phyloP scores from a whole-genome alignment of 2,113 vertebrate species.

The Cynoglossus semilaevis region DNA sequence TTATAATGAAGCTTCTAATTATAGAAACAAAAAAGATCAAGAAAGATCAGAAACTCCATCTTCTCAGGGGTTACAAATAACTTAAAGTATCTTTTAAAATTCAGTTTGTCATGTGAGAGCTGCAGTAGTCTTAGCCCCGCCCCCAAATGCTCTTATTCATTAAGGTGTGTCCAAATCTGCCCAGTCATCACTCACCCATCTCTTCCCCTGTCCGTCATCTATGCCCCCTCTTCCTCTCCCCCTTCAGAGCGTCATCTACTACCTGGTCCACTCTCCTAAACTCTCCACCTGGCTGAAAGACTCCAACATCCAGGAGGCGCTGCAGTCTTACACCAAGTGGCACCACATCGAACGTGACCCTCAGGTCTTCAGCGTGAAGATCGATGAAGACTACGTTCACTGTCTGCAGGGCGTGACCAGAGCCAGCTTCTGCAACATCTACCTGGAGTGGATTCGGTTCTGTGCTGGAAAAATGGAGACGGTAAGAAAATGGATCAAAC shows the following conservation, averaged over 20 bases:
- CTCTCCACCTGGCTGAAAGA: conserved; percentile 88
- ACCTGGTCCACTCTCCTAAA: conserved; percentile 88
- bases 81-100: too few species aligned
- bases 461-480: conserved; percentile 85
- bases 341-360: conserved; percentile 95
- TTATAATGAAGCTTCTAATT: too few species aligned
- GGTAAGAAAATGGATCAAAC: conserved; percentile 64
- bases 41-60: too few species aligned
- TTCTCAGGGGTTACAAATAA: too few species aligned
- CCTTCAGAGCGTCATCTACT: conserved; percentile 94
- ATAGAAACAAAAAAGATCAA: too few species aligned
- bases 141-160: too few species aligned
- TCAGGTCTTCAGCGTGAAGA: conserved; percentile 91
- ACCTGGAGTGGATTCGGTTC: conserved; percentile 96
- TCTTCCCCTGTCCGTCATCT: too few species aligned
- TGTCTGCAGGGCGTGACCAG: conserved; percentile 95
- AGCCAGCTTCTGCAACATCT: conserved; percentile 94
- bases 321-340: conserved; percentile 95
- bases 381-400: conserved; percentile 95
- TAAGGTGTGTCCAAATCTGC: too few species aligned
- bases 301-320: conserved; percentile 79
- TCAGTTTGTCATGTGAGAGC: too few species aligned
- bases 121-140: too few species aligned
- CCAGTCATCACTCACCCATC: too few species aligned
- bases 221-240: not conserved